Evolutionary conservation across 2,888 invertebrate genomes (phyloP).

Genomic region (Lasioglossum vierecki): DNA sequence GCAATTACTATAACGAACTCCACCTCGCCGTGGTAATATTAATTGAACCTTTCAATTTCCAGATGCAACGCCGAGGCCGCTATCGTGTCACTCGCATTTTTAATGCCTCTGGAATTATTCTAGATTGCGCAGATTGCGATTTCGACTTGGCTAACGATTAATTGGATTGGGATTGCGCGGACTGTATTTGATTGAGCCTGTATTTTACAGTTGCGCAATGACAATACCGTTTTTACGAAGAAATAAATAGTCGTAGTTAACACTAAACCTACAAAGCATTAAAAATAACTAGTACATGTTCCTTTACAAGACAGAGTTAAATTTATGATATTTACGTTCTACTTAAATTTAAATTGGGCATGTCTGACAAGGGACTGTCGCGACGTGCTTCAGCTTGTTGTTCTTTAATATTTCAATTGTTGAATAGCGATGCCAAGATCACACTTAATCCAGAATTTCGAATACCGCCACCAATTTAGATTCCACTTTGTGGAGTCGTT

Average conservation of each 20-base stretch:
- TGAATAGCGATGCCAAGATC: no score
- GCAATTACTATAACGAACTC: background rate
- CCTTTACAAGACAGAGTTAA: no score
- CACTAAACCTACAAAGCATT: no score
- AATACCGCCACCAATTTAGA: no score
- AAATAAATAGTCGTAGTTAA: background rate
- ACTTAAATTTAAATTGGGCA: no score
- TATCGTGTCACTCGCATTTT: background rate
- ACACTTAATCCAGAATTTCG: background rate
- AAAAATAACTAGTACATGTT: no score
- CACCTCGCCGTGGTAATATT: background rate
- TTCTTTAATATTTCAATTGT: background rate
- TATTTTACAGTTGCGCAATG: background rate
- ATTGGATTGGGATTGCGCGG: background rate
- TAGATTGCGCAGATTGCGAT: background rate
- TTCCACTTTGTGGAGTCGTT: no score
- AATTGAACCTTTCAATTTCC: background rate
- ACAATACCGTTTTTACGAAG: background rate
- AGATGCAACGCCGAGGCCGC: background rate
- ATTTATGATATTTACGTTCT: no score
- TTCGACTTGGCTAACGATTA: background rate
- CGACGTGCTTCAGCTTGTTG: no score
- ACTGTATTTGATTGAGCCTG: background rate
- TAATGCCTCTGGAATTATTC: background rate
- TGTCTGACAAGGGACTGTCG: no score